These are phyloP conservation scores for Mongoloraphidia duomilia DNA, from an alignment of 2,888 invertebrate genomes.

Conservation along the genomic window DNA sequence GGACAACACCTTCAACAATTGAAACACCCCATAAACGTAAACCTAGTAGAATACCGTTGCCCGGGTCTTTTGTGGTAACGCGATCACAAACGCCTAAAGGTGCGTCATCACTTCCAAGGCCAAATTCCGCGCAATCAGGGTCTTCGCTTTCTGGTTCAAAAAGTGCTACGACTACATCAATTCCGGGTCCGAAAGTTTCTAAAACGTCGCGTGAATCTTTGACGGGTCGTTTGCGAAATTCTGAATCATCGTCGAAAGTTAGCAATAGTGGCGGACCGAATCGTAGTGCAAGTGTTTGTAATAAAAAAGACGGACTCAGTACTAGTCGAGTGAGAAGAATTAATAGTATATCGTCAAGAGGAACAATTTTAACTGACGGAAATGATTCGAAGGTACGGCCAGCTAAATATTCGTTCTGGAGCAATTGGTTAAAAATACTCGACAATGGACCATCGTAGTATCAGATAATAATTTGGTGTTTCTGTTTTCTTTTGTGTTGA, in stretches of 20 bases:
- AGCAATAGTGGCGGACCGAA: slow-evolving; percentile 20
- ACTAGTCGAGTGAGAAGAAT: slow-evolving; percentile 20
- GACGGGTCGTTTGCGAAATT: slow-evolving; percentile 34
- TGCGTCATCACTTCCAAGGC: slow-evolving; percentile 9
- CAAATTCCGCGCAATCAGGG: slow-evolving; percentile 13
- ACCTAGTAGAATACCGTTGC: slow-evolving; percentile 60
- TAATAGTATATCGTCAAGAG: slow-evolving; percentile 27
- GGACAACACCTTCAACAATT: slow-evolving; percentile 26
- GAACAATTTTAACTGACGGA: slow-evolving; percentile 17
- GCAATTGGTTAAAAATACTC: slow-evolving; percentile 45
- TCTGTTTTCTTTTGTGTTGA: slow-evolving; percentile 25
- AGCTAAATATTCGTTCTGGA: slow-evolving; percentile 53
- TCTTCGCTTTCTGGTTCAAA: slow-evolving; percentile 25
- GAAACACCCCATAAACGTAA: slow-evolving; percentile 31
- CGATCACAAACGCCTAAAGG: background rate
- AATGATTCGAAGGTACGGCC: slow-evolving; percentile 54
- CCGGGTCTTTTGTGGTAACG: slow-evolving; percentile 30
- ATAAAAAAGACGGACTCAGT: slow-evolving; percentile 1
- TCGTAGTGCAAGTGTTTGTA: slow-evolving; percentile 15
- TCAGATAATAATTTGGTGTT: slow-evolving; percentile 31
- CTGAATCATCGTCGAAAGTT: slow-evolving; percentile 34
- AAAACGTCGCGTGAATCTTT: slow-evolving; percentile 34
- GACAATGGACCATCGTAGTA: slow-evolving; percentile 36
- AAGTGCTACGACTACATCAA: slow-evolving; percentile 23
- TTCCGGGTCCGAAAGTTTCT: slow-evolving; percentile 16